A percentile compares a stretch with the other conserved stretches of the same genome.
Evolutionary conservation across 2,113 vertebrate genomes (phyloP).

Genomic region (Pristiophorus japonicus): DNA sequence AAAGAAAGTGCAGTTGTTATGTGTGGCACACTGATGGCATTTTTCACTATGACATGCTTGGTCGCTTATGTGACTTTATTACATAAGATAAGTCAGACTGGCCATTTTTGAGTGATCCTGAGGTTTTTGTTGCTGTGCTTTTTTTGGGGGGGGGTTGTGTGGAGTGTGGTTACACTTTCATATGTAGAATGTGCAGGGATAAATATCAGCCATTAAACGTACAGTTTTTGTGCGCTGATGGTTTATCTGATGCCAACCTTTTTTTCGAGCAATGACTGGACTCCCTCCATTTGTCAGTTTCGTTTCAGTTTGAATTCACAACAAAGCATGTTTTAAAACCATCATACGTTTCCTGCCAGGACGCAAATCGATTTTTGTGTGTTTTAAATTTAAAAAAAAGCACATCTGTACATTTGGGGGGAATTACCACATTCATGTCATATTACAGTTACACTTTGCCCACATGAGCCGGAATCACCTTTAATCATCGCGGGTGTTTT

Average conservation of each 20-base stretch:
- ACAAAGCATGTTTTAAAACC: slow-evolving; percentile 24
- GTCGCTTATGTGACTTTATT: slow-evolving; percentile 30
- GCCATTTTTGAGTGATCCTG: slow-evolving; percentile 16
- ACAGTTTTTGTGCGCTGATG: neutral
- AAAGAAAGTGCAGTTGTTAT: slow-evolving; percentile 23
- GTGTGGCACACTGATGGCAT: slow-evolving; percentile 6
- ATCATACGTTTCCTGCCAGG: slow-evolving; percentile 17
- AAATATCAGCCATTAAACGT: neutral
- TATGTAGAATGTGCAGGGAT: neutral
- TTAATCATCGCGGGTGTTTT: slow-evolving; percentile 1
- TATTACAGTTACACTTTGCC: slow-evolving; percentile 6
- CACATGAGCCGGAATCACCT: slow-evolving; percentile 30
- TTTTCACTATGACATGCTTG: slow-evolving; percentile 26
- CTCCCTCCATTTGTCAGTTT: slow-evolving; percentile 19
- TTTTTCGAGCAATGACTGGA: neutral
- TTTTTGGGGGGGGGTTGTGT: slow-evolving; percentile 12
- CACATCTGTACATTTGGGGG: slow-evolving; percentile 31
- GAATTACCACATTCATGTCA: slow-evolving; percentile 16
- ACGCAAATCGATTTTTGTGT: neutral
- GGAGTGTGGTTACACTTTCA: neutral
- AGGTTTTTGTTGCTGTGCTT: neutral
- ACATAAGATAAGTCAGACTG: slow-evolving; percentile 1
- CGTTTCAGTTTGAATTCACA: slow-evolving; percentile 33
- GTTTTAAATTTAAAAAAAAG: neutral
- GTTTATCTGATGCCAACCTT: slow-evolving; percentile 18